Evolutionary conservation across 2,113 vertebrate genomes (phyloP).

Genomic region (Montifringilla adamsi): DNA sequence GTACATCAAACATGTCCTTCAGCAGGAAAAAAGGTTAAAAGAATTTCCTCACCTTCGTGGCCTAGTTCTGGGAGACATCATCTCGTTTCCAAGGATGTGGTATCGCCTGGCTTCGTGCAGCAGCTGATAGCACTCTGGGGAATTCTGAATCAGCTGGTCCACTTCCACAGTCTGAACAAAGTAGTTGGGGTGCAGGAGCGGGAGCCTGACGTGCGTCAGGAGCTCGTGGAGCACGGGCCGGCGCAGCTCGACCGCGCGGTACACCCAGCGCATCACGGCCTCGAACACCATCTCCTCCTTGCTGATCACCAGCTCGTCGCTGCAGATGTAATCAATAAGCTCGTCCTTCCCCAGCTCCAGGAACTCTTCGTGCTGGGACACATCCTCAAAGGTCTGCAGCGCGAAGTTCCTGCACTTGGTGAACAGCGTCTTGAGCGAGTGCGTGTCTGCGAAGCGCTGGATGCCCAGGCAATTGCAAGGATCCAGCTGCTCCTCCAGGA

Average conservation of each 20-base stretch:
- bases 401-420: slow-evolving; percentile 89
- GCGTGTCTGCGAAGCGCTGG: slow-evolving; percentile 92
- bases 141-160: slow-evolving; percentile 93
- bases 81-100: slow-evolving; percentile 97
- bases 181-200: slow-evolving; percentile 94
- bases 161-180: slow-evolving; percentile 98
- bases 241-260: slow-evolving; percentile 83
- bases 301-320: slow-evolving; percentile 87
- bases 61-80: slow-evolving; percentile 96
- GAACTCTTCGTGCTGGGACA: slow-evolving; percentile 92
- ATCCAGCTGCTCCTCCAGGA: slow-evolving; percentile 95
- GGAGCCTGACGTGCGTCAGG: slow-evolving; percentile 91
- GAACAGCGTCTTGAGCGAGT: slow-evolving; percentile 91
- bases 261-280: slow-evolving; percentile 96
- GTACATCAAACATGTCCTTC: background rate
- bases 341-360: slow-evolving; percentile 89
- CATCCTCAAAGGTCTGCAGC: slow-evolving; percentile 88
- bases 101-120: slow-evolving; percentile 95
- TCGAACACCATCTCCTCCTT: slow-evolving; percentile 97
- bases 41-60: slow-evolving; percentile 86
- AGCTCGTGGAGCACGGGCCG: slow-evolving; percentile 87
- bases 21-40: background rate
- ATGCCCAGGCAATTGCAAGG: slow-evolving; percentile 97
- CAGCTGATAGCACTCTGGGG: slow-evolving; percentile 94
- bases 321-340: slow-evolving; percentile 91